Percentiles rank a stretch among this genome's conserved stretches.
phyloP scores from a whole-genome alignment of 2,113 vertebrate species.

The Capreolus pygargus region DNA sequence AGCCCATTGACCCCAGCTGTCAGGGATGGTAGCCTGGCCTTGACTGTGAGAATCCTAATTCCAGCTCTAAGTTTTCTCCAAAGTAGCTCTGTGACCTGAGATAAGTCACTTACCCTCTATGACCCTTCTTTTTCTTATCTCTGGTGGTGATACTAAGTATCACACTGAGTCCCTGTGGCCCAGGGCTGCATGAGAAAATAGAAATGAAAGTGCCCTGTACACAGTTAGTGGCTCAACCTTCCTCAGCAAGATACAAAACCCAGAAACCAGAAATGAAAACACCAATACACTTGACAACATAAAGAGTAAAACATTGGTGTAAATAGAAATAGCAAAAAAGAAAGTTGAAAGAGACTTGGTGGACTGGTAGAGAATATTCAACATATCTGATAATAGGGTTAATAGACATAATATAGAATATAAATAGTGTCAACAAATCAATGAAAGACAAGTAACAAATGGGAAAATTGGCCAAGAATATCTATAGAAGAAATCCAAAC shows the following conservation, averaged over 20 bases:
- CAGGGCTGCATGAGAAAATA: neutral
- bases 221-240: neutral
- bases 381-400: neutral
- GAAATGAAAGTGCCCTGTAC: constrained; percentile 57
- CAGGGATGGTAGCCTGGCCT: neutral
- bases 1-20: neutral
- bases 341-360: neutral
- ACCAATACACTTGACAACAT: neutral
- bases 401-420: neutral
- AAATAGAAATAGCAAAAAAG: neutral
- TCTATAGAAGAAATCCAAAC: neutral
- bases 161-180: neutral
- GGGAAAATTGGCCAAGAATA: neutral
- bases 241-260: neutral
- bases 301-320: neutral
- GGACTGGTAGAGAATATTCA: neutral
- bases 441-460: neutral
- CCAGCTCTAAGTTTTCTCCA: neutral
- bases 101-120: neutral
- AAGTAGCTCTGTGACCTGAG: neutral
- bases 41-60: neutral
- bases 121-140: constrained; percentile 42
- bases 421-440: neutral
- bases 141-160: neutral
- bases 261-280: constrained; percentile 19